phyloP scores from a whole-genome alignment of 2,113 vertebrate species.

The Ramphastos sulfuratus region DNA sequence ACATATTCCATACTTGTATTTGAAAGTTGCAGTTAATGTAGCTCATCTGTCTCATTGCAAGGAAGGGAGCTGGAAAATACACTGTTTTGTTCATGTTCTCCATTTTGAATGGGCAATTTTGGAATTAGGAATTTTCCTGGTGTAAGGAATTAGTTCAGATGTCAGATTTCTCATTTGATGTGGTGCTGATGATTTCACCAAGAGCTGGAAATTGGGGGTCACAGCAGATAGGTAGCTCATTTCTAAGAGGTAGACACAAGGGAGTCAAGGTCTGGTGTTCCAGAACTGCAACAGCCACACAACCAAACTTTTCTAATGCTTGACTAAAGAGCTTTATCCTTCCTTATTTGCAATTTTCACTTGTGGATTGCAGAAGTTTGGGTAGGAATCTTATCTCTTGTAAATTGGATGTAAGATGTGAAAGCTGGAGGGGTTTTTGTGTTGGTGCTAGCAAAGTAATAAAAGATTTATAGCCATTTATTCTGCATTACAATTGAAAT shows the following conservation, averaged over 20 bases:
- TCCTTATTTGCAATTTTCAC: neutral
- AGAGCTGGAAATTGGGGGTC: neutral
- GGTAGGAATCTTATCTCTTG: neutral
- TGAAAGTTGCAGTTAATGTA: slow-evolving; percentile 9
- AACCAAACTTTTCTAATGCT: neutral
- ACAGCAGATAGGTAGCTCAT: neutral
- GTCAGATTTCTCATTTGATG: neutral
- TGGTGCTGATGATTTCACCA: neutral
- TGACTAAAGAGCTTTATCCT: neutral
- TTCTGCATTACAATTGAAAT: neutral
- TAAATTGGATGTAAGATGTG: neutral
- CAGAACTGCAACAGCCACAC: neutral
- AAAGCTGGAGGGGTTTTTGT: neutral
- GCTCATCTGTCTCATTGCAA: neutral
- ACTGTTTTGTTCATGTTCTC: neutral
- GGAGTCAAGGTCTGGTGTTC: neutral
- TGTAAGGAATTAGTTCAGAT: neutral
- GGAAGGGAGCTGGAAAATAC: slow-evolving; percentile 18
- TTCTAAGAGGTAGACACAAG: neutral
- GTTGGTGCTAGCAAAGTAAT: neutral
- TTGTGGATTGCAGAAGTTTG: neutral
- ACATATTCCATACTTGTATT: slow-evolving; percentile 21
- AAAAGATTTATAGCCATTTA: neutral
- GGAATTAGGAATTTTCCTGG: neutral
- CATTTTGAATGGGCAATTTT: neutral